Percentiles rank a stretch among this genome's conserved stretches.
Evolutionary conservation across 2,888 invertebrate species (phyloP).

Genomic region (Xanthia icteritia): DNA sequence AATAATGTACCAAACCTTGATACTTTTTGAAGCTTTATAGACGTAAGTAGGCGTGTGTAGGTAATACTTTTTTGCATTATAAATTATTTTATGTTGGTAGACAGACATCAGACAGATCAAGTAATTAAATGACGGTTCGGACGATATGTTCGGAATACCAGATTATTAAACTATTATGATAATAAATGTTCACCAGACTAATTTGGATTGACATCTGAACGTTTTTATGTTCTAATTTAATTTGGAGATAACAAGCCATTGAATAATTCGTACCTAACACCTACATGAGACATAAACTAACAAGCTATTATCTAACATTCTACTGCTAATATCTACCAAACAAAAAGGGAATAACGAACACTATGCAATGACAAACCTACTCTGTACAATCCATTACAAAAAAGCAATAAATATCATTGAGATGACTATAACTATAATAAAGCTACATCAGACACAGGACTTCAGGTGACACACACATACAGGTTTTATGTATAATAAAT

Average conservation of each 20-base stretch:
- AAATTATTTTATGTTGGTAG: constrained; percentile 16
- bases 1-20: neutral
- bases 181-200: constrained; percentile 11
- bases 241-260: neutral
- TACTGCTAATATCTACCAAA: neutral
- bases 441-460: neutral
- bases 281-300: too few relatives aligned
- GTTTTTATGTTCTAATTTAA: constrained; percentile 11
- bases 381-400: constrained; percentile 3
- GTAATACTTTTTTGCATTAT: constrained; percentile 3
- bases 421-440: constrained; percentile 10
- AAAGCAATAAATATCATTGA: constrained; percentile 12
- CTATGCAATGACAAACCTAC: neutral
- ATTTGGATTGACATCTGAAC: constrained; percentile 27
- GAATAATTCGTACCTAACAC: neutral
- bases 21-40: neutral
- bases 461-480: too few relatives aligned
- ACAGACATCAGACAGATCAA: constrained; percentile 28
- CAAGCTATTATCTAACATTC: neutral
- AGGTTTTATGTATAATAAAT: too few relatives aligned
- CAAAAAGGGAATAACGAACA: neutral
- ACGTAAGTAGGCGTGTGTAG: neutral
- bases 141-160: constrained; percentile 22
- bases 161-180: constrained; percentile 29
- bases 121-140: constrained; percentile 34